Base-by-base conservation (phyloP, 2,797 vertebrate genomes). In the Galagoides demidoff region DNA sequence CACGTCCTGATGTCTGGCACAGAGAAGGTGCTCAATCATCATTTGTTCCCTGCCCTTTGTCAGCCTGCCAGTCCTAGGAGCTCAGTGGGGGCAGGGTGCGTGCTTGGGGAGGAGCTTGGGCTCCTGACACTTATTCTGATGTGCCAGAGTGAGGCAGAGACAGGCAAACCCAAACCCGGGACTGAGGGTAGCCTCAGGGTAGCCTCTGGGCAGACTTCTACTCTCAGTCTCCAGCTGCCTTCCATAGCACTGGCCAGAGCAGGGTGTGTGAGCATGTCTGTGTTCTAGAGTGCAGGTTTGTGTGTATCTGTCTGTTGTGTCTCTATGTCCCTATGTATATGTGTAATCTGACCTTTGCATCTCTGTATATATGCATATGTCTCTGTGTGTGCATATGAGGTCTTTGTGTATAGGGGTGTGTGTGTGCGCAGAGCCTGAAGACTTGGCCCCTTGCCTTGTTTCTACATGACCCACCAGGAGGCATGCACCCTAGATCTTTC, bases 71-170 rank as follows among this genome's bases (percentile, higher is more conserved):
- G 68, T 19, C 68, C 68, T 1, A 14, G 23, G 52, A 31, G 37
- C 57, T 63, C 57, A 57, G 14, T 14, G 27, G 31, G 66, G 77
- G 52, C 39, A 57, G 13, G 29, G 73, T 34, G 55, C 20, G 0
- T 2, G 52, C 70, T 11, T 3, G 0, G 7, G 3, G 52, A 2
- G 0, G n/a, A 13, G 59, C 55, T 0, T 0, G 2, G 70, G 37
- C 76, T 89, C 19, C 0, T 2, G 34, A 57, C 55, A 2, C 29
- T 74, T 43, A 29, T 34, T 74, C 19, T 1, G 74, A 20, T 0
- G 7, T 1, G 0, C 19, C 4, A 3, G 23, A 20, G 17, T 7
- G 8, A 29, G 85, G 64, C 0, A 0, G 74, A 79, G 66, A 27
- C 1, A 0, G 1, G 76, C 5, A 29, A 45, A 27, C 20, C 49